A percentile compares a stretch with the other conserved stretches of the same genome.
These are phyloP conservation scores for Morone saxatilis DNA, from an alignment of 2,113 vertebrate genomes.

Conservation along the genomic window DNA sequence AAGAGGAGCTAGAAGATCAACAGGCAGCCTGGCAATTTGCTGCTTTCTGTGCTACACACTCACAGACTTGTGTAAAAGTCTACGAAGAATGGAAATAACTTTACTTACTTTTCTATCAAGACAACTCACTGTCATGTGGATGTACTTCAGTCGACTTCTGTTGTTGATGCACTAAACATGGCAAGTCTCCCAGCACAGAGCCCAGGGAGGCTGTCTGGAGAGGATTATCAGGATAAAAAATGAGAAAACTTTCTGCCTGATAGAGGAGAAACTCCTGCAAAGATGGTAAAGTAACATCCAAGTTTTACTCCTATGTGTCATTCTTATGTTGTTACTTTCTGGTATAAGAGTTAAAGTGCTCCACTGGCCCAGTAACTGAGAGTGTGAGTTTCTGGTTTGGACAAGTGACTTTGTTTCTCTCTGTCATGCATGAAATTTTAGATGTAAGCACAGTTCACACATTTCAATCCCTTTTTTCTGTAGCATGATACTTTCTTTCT, in stretches of 20 bases:
- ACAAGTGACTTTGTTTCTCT: slow-evolving; percentile 48
- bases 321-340: slow-evolving; percentile 22
- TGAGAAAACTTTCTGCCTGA: slow-evolving; percentile 56
- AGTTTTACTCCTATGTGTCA: slow-evolving; percentile 3
- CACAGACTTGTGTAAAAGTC: slow-evolving; percentile 34
- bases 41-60: slow-evolving; percentile 36
- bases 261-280: slow-evolving; percentile 60
- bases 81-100: slow-evolving; percentile 58
- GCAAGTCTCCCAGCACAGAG: slow-evolving; percentile 39
- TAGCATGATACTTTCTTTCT: neutral
- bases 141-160: slow-evolving; percentile 38
- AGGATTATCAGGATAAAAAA: slow-evolving; percentile 61
- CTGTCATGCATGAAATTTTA: slow-evolving; percentile 28
- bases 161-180: slow-evolving; percentile 67
- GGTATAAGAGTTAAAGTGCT: slow-evolving; percentile 33
- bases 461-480: neutral
- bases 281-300: slow-evolving; percentile 80
- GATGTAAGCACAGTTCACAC: neutral
- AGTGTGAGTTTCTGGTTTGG: slow-evolving; percentile 29
- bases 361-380: slow-evolving; percentile 66
- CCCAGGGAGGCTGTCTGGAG: slow-evolving; percentile 47
- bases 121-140: slow-evolving; percentile 61
- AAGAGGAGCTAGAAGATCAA: slow-evolving; percentile 71
- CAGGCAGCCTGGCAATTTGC: slow-evolving; percentile 62
- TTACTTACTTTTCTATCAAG: slow-evolving; percentile 31